A percentile compares a stretch with the other conserved stretches of the same genome.
phyloP scores from a whole-genome alignment of 1,140 invertebrate species.

The Helicorthomorpha holstii region DNA sequence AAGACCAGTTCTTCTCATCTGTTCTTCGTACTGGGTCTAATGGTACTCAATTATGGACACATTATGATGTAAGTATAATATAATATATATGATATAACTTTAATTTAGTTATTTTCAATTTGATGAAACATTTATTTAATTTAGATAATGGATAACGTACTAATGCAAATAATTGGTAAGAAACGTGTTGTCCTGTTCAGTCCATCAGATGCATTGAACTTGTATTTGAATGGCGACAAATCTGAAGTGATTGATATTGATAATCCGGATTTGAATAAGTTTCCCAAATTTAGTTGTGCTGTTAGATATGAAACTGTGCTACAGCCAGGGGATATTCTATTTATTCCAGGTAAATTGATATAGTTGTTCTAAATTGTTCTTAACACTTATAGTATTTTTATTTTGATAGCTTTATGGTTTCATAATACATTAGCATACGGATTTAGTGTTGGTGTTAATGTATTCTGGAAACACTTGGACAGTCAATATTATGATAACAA shows the following conservation, averaged over 20 bases:
- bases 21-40: conserved; percentile 37
- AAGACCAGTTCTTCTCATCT: conserved; percentile 34
- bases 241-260: conserved; percentile 38
- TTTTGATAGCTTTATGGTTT: conserved; percentile 36
- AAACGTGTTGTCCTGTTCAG: conserved; percentile 36
- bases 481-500: conserved; percentile 30
- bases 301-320: conserved; percentile 28
- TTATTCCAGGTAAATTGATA: conserved; percentile 30
- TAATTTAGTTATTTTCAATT: background rate
- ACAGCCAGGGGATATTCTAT: conserved; percentile 37
- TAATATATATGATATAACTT: background rate
- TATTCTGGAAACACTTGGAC: conserved; percentile 39
- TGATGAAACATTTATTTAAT: background rate
- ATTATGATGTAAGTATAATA: conserved; percentile 34
- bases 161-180: conserved; percentile 35
- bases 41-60: conserved; percentile 37
- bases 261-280: conserved; percentile 28
- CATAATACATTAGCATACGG: conserved; percentile 35
- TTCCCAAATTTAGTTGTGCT: conserved; percentile 31
- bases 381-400: too few relatives aligned
- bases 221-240: conserved; percentile 39
- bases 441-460: conserved; percentile 37
- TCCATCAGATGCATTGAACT: conserved; percentile 31
- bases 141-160: conserved; percentile 39
- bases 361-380: too few relatives aligned